phyloP scores from a whole-genome alignment of 2,888 invertebrate species.

The Actias luna region DNA sequence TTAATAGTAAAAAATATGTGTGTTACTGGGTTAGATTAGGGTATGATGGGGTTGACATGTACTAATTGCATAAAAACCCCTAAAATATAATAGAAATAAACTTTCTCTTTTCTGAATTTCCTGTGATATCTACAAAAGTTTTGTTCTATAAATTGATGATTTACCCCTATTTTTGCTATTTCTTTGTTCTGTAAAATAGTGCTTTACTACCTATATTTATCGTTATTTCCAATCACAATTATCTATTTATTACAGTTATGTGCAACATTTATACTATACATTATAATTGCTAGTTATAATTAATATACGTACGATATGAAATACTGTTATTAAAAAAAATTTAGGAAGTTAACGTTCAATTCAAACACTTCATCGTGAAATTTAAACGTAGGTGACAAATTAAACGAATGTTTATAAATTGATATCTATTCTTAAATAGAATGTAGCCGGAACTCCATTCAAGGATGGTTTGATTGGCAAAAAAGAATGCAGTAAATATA shows the following conservation, averaged over 20 bases:
- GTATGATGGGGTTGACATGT: too few species aligned
- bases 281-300: not conserved
- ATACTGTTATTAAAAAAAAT: not conserved
- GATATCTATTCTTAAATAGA: constrained; percentile 32
- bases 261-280: not conserved
- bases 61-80: too few species aligned
- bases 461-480: constrained; percentile 34
- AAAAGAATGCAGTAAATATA: constrained; percentile 30
- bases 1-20: too few species aligned
- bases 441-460: constrained; percentile 35
- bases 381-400: constrained; percentile 10
- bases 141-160: too few species aligned
- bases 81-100: too few species aligned
- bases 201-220: too few species aligned
- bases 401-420: constrained; percentile 15
- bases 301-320: not conserved
- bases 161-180: too few species aligned
- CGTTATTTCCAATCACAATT: too few species aligned
- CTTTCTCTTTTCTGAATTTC: too few species aligned
- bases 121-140: too few species aligned
- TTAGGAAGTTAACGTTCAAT: not conserved
- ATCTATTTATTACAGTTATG: not conserved
- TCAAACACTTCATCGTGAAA: not conserved
- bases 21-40: too few species aligned
- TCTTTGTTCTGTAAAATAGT: too few species aligned